Percentiles rank a stretch among this genome's conserved stretches.
phyloP scores from a whole-genome alignment of 2,113 vertebrate species.

The Brachyhypopomus gauderio region DNA sequence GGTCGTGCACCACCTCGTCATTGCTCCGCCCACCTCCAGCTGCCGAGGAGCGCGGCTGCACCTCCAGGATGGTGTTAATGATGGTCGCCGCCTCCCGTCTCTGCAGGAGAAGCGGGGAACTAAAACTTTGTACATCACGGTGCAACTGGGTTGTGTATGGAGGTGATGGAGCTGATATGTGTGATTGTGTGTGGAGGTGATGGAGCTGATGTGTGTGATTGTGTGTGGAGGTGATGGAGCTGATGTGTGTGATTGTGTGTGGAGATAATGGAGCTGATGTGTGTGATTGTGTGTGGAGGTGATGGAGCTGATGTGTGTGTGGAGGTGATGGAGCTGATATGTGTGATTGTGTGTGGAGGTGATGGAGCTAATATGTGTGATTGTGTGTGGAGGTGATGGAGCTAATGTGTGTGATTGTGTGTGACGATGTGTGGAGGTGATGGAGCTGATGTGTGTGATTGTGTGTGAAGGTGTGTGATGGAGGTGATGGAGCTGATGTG shows the following conservation, averaged over 20 bases:
- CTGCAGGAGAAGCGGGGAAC: slow-evolving; percentile 52
- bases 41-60: slow-evolving; percentile 75
- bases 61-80: slow-evolving; percentile 76
- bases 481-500: background rate
- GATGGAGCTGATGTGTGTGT: background rate
- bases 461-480: no score
- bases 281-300: no score
- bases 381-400: background rate
- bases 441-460: no score
- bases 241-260: background rate
- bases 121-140: no score
- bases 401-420: background rate
- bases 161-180: background rate
- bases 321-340: no score
- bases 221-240: background rate
- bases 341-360: background rate
- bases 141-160: no score
- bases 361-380: no score
- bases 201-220: background rate
- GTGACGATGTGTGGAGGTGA: background rate
- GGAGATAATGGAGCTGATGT: no score
- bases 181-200: background rate
- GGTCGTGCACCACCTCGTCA: slow-evolving; percentile 76
- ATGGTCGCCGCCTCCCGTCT: slow-evolving; percentile 76
- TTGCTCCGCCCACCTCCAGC: slow-evolving; percentile 76